These are phyloP conservation scores for Camelus bactrianus DNA, from an alignment of 2,113 vertebrate genomes.

Conservation along the genomic window DNA sequence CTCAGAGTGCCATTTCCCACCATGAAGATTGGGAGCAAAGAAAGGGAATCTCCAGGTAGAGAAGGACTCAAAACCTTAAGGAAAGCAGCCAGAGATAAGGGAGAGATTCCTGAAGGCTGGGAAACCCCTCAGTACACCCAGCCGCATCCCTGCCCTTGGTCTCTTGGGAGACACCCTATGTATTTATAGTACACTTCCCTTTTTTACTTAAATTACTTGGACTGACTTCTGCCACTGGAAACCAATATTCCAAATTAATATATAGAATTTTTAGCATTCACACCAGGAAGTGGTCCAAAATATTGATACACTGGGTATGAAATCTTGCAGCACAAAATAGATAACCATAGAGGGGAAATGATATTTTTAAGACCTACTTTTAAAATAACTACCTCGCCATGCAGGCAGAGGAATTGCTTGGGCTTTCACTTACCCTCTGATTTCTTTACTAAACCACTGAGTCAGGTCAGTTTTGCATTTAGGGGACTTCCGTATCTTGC, in stretches of 20 bases:
- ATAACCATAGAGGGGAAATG: background rate
- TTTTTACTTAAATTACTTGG: conserved; percentile 3
- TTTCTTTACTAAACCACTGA: background rate
- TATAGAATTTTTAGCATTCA: background rate
- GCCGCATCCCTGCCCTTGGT: background rate
- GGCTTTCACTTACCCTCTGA: background rate
- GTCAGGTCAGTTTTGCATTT: background rate
- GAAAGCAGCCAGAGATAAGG: background rate
- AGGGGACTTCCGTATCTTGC: conserved; percentile 57
- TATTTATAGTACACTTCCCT: background rate
- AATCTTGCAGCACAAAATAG: background rate
- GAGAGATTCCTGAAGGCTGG: background rate
- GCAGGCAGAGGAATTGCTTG: background rate
- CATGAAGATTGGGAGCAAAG: background rate
- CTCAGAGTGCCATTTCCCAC: background rate
- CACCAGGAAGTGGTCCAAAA: background rate
- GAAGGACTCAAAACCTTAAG: background rate
- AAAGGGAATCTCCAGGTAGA: background rate
- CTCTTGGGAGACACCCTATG: background rate
- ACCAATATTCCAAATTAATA: conserved; percentile 30
- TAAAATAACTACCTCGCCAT: background rate
- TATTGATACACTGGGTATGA: background rate
- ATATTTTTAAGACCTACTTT: conserved; percentile 21
- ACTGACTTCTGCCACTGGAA: conserved; percentile 1
- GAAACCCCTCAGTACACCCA: background rate